These are phyloP conservation scores for Echinops telfairi DNA, from an alignment of 2,113 vertebrate genomes.

Conservation along the genomic window DNA sequence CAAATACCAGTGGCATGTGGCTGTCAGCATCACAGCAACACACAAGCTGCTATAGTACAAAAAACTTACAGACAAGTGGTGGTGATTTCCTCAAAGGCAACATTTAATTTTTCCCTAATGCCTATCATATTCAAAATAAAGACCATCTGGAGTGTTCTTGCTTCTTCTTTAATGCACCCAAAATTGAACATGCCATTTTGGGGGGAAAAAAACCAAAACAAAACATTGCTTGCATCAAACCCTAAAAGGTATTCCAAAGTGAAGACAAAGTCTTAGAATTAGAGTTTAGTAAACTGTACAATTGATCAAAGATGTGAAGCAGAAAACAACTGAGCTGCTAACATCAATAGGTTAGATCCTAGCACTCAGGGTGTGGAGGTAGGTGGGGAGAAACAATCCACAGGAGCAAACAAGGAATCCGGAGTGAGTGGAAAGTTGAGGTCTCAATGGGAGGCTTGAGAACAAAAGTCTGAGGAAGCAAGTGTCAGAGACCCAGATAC, in stretches of 20 bases:
- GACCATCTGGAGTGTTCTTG: neutral
- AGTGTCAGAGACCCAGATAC: neutral
- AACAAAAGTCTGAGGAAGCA: neutral
- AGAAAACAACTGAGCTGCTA: neutral
- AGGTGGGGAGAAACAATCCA: neutral
- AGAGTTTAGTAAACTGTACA: neutral
- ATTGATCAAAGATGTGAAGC: neutral
- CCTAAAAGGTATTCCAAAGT: neutral
- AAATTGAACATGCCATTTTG: neutral
- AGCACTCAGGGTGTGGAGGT: neutral
- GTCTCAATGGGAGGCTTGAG: neutral
- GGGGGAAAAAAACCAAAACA: too few species aligned
- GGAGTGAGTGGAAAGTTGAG: neutral
- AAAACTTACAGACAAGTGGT: too few species aligned
- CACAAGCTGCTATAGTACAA: too few species aligned
- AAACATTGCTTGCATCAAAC: neutral
- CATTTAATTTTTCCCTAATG: neutral
- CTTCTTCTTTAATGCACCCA: constrained; percentile 4
- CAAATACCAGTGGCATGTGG: too few species aligned
- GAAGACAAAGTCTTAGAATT: constrained; percentile 8
- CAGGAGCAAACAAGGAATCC: neutral
- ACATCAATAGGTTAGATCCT: neutral
- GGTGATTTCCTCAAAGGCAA: constrained; percentile 15
- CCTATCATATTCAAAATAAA: neutral
- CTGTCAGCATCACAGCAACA: too few species aligned